phyloP scores from a whole-genome alignment of 30 jellyfish, hydroid and myxozoan species.

The Cassiopea xamachana region DNA sequence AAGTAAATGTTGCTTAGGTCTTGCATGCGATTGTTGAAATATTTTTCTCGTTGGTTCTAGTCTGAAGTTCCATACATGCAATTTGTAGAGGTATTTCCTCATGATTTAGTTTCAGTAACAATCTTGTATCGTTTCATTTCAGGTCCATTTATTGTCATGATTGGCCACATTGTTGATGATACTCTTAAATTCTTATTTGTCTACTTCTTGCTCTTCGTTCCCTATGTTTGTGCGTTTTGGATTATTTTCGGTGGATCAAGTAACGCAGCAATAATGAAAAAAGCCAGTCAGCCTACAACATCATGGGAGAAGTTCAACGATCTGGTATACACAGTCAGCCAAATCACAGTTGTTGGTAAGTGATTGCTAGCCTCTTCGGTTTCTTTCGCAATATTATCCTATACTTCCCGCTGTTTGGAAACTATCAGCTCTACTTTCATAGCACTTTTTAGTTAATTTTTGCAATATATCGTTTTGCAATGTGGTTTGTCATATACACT shows the following conservation, averaged over 20 bases:
- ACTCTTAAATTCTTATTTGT: conserved; percentile 83
- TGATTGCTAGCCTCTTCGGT: neutral
- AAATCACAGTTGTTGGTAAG: conserved; percentile 90
- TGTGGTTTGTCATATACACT: no score
- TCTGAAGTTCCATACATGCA: neutral
- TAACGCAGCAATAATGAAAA: conserved; percentile 76
- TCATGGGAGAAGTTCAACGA: conserved; percentile 92
- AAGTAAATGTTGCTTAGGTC: no score
- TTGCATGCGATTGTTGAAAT: no score
- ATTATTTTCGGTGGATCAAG: conserved; percentile 86
- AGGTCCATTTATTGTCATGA: conserved; percentile 99
- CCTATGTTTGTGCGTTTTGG: conserved; percentile 96
- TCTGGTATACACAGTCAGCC: conserved; percentile 90
- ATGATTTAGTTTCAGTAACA: neutral
- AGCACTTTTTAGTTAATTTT: no score
- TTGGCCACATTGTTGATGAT: conserved; percentile 89
- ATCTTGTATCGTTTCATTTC: neutral
- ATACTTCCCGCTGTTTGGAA: neutral
- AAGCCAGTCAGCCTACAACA: conserved; percentile 66
- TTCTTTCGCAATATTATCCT: neutral
- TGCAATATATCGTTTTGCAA: no score
- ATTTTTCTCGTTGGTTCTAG: no score
- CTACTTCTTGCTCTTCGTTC: conserved; percentile 80
- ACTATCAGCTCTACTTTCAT: no score
- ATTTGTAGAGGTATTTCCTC: neutral